Conservation (phyloP, 2,888 invertebrate species). For the Rhodophaea formosa region DNA sequence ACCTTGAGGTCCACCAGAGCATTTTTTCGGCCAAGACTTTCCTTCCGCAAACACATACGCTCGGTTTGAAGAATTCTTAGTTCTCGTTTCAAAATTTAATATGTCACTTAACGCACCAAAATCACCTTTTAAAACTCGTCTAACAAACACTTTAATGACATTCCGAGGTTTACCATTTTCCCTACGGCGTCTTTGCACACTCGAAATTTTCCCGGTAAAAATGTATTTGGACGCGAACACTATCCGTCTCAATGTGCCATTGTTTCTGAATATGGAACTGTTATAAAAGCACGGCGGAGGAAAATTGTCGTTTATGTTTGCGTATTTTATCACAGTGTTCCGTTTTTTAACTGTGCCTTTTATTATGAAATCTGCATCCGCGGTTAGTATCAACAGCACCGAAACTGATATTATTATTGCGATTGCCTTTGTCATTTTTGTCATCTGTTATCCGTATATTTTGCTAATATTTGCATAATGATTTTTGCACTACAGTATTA, state of each 20-base stretch:
- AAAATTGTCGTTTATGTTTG: conserved; percentile 57
- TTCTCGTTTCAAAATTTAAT: conserved; percentile 68
- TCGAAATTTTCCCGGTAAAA: conserved; percentile 77
- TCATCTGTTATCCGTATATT: conserved; percentile 22
- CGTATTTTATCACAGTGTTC: conserved; percentile 70
- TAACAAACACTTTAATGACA: conserved; percentile 72
- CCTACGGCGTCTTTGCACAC: conserved; percentile 55
- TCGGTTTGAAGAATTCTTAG: conserved; percentile 65
- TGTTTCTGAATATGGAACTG: conserved; percentile 67
- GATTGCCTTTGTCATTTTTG: conserved; percentile 54
- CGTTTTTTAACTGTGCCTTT: conserved; percentile 73
- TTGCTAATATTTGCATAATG: conserved; percentile 22
- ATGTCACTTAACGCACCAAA: conserved; percentile 67
- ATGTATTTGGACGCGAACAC: conserved; percentile 69
- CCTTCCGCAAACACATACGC: conserved; percentile 67
- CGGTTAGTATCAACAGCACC: conserved; percentile 43
- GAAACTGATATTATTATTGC: conserved; percentile 39
- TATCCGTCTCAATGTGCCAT: conserved; percentile 61
- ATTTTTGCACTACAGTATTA: conserved; percentile 15
- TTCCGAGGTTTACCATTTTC: conserved; percentile 51
- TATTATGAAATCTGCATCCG: conserved; percentile 58
- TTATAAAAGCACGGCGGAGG: conserved; percentile 62
- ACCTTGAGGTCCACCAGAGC: conserved; percentile 45
- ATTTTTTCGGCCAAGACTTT: conserved; percentile 45
- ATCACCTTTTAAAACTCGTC: conserved; percentile 73